phyloP scores from a whole-genome alignment of 2,113 vertebrate genomes.

The Cynopterus brachyotis region DNA sequence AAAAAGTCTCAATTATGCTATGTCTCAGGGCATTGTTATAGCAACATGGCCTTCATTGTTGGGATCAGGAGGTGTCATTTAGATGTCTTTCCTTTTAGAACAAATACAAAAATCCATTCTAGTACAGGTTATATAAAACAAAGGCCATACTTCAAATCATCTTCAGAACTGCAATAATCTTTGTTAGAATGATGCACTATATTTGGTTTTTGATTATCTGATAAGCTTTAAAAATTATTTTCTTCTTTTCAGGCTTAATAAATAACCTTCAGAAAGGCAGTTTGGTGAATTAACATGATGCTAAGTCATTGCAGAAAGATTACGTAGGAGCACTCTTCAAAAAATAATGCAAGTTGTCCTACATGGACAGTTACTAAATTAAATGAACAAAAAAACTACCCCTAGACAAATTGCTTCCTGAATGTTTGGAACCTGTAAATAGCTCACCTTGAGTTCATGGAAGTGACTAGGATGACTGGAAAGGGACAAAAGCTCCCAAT shows the following conservation, averaged over 20 bases:
- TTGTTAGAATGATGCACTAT: background rate
- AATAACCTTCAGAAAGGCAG: background rate
- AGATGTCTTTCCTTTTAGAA: background rate
- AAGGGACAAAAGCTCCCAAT: constrained; percentile 40
- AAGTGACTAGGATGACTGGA: background rate
- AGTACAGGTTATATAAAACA: background rate
- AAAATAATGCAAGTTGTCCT: background rate
- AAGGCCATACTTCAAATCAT: background rate
- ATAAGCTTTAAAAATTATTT: constrained; percentile 28
- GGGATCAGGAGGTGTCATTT: background rate
- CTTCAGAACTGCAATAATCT: background rate
- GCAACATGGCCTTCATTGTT: background rate
- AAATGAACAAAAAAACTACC: background rate
- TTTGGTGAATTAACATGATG: background rate
- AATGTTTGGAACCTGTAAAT: background rate
- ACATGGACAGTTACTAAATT: background rate
- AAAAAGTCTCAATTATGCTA: background rate
- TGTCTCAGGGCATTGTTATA: background rate
- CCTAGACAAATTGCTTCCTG: background rate
- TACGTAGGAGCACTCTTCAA: background rate
- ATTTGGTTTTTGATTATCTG: constrained; percentile 29
- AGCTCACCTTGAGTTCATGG: background rate
- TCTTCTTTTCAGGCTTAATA: background rate
- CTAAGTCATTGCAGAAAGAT: background rate
- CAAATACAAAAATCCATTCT: background rate